Base-by-base conservation (phyloP, 2,113 vertebrate genomes). In the Ochotona princeps region DNA sequence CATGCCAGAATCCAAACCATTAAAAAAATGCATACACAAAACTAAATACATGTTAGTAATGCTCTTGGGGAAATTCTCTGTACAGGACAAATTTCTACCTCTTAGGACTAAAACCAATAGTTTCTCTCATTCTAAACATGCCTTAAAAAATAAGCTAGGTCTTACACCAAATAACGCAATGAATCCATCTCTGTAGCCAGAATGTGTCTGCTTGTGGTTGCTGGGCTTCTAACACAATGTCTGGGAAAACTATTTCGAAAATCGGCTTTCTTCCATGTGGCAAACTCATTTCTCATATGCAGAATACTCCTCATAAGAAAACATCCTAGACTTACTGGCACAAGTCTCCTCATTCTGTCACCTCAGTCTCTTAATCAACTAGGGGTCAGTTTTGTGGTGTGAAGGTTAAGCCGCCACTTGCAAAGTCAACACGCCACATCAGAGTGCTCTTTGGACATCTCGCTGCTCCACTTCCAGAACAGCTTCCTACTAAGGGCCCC, bases 11-110 rank as follows among this genome's bases (percentile, higher is more conserved):
- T 87, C 20, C 49, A n/a, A 57, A 61, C 49, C 78, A 38, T 30
- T 66, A 54, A 76, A 74, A 79, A 93, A 92, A 92, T 23, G 72
- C 89, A 89, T 44, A 49, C 18, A 11, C 54, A 67, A 63, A 75
- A 83, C 32, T 47, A 61, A 94, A 92, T 47, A 63, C 4, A 66
- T 87, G 23, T 35, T 32, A 23, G 47, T 13, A 13, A 49, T 8
- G 13, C 6, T n/a, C 32, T 7, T 5, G 7, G 35, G 25, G 7
- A 26, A 44, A 51, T 79, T 66, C 88, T 83, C 70, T 83, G 23
- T 25, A 7, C 32, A 83, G 14, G 25, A 72, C 90, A 13, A 69
- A 44, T 35, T 25, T n/a, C 0, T 15, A 11, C 20, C 49, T 85
- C 26, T 87, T 73, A 63, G 57, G 2, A 78, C 25, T 63, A 49